These are phyloP conservation scores for Zophobas morio DNA, from an alignment of 1,140 invertebrate species.

Conservation along the genomic window DNA sequence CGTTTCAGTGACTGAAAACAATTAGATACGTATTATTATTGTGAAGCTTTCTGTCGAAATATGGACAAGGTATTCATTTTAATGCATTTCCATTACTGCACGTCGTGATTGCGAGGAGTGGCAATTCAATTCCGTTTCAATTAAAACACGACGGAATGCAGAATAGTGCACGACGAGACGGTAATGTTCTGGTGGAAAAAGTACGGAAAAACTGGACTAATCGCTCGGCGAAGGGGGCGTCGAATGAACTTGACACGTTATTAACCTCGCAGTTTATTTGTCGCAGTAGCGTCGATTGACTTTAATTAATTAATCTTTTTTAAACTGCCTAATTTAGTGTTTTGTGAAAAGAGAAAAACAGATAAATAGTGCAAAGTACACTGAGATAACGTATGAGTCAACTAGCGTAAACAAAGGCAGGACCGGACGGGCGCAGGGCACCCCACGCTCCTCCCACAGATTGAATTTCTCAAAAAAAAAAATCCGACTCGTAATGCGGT, in stretches of 20 bases:
- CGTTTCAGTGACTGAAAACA: too few relatives aligned
- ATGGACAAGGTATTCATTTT: too few relatives aligned
- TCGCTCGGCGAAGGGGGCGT: constrained; percentile 7
- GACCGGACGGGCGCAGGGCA: too few relatives aligned
- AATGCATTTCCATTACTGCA: constrained; percentile 23
- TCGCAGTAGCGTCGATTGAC: constrained; percentile 17
- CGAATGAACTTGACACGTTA: constrained; percentile 30
- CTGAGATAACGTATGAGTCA: too few relatives aligned
- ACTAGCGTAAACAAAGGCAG: too few relatives aligned
- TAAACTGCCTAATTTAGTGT: constrained; percentile 7
- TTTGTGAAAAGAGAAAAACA: too few relatives aligned
- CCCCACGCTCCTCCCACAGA: too few relatives aligned
- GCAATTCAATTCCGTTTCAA: constrained; percentile 32
- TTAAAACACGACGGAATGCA: constrained; percentile 7
- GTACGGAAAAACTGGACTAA: constrained; percentile 21
- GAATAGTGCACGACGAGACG: constrained; percentile 2
- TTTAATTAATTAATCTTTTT: constrained; percentile 36
- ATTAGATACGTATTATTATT: too few relatives aligned
- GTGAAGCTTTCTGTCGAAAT: too few relatives aligned
- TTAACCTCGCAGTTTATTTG: constrained; percentile 34
- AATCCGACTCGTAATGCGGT: too few relatives aligned
- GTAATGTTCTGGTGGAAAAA: background rate
- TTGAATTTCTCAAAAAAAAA: too few relatives aligned
- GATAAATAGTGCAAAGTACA: too few relatives aligned
- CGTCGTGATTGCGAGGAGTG: constrained; percentile 31